These are phyloP conservation scores for Drosophila erecta DNA, from an alignment of 1,140 invertebrate genomes.

Conservation along the genomic window DNA sequence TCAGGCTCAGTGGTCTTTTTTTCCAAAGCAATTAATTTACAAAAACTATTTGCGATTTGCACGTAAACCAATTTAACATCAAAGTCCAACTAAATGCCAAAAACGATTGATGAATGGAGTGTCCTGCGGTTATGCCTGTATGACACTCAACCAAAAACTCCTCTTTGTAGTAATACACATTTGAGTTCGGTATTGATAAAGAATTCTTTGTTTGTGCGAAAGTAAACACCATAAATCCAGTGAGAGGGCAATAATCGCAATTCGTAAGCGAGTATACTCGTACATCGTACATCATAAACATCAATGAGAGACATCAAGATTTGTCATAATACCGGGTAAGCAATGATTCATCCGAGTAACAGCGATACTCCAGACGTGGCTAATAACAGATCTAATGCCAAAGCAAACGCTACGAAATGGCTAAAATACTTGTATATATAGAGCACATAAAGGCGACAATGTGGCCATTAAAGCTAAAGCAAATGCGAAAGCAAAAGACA, in stretches of 20 bases:
- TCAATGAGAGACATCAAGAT: slow-evolving; percentile 12
- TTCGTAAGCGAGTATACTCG: neutral
- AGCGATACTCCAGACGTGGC: slow-evolving; percentile 5
- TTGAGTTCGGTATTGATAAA: no score
- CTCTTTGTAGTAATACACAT: no score
- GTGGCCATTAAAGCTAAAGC: slow-evolving; percentile 33
- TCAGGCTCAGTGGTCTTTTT: slow-evolving; percentile 9
- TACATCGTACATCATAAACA: slow-evolving; percentile 10
- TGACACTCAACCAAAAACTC: neutral
- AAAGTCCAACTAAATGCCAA: slow-evolving; percentile 22
- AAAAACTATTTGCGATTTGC: slow-evolving; percentile 45
- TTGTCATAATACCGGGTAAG: neutral
- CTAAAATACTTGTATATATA: slow-evolving; percentile 11
- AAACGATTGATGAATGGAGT: slow-evolving; percentile 21
- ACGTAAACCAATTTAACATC: slow-evolving; percentile 39
- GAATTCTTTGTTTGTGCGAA: neutral
- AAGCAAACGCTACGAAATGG: slow-evolving; percentile 29
- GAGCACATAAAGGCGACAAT: slow-evolving; percentile 34
- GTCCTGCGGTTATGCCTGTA: neutral
- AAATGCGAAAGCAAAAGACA: slow-evolving; percentile 5
- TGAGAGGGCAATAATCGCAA: slow-evolving; percentile 24
- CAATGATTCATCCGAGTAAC: slow-evolving; percentile 33
- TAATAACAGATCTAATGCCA: slow-evolving; percentile 44
- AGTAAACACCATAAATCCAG: slow-evolving; percentile 10
- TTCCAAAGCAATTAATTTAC: slow-evolving; percentile 42